Evolutionary conservation across 2,113 vertebrate genomes (phyloP), one percentile per base, ranked within the genome.

Genomic region (Heliornis fulica): DNA sequence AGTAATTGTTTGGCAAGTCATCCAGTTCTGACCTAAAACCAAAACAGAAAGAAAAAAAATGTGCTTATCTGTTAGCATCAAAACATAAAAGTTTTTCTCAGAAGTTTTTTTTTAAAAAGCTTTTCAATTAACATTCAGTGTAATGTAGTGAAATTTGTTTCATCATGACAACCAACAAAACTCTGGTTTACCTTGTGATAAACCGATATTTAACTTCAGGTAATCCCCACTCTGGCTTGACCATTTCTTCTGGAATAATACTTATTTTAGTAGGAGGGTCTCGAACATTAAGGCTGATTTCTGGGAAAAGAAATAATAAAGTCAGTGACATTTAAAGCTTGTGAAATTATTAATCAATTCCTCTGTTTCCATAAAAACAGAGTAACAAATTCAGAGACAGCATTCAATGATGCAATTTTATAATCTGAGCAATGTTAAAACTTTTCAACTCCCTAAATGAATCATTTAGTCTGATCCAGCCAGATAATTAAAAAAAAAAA

Each of bases 151-250:
- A 75, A 89, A 84, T 48, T 70, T 53, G 57, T 38, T 83, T 11
- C 60, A 86, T 25, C 38, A 43, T 60, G 56, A 88, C 26, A 81
- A 54, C 11, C 2, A 90, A 50, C 0, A 81, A 90, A 66, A 56
- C 57, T 80, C 14, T 81, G 23, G 57, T 93, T 93, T 97, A 99
- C 99, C 99, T 99, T 88, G 97, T 98, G 83, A 94, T 94, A 96
- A 99, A 99, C 15, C 91, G 97, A 36, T 99, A 98, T 94, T 96
- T 97, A 88, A 99, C 98, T 31, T 98, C 98, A 45, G 99, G 99
- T 91, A 99, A 95, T 50, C 95, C 97, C 99, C 99, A 99, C 80
- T 99, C 98, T 56, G 98, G 97, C 38, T 97, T 98, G 41, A 99
- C 98, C 43, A 97, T 97, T 86, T 98, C 98, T 75, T 98, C 98